These are phyloP conservation scores for Pluvianellus socialis DNA, from an alignment of 2,113 vertebrate genomes.

Conservation along the genomic window DNA sequence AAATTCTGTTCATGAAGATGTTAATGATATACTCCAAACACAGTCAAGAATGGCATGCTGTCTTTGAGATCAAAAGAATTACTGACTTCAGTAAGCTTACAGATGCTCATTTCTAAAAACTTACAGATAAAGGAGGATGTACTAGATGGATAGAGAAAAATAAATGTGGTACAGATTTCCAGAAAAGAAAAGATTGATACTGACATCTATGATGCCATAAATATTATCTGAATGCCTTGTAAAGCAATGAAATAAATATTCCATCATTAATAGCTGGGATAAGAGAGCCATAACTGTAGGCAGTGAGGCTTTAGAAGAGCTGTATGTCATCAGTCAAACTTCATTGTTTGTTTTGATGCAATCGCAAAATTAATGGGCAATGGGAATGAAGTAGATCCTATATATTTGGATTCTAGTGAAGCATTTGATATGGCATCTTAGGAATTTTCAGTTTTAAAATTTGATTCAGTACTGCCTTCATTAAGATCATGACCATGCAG, in stretches of 20 bases:
- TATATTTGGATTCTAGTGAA: constrained; percentile 7
- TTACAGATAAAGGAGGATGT: not conserved
- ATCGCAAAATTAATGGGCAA: constrained; percentile 33
- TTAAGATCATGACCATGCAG: not conserved
- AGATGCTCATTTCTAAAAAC: not conserved
- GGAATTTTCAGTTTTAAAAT: constrained; percentile 17
- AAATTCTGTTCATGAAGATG: not conserved
- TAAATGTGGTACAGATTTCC: not conserved
- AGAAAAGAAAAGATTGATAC: not conserved
- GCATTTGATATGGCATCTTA: not conserved
- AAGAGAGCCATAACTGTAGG: not conserved
- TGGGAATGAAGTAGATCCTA: not conserved
- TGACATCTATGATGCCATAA: not conserved
- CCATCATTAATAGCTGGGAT: not conserved
- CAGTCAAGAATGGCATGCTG: not conserved
- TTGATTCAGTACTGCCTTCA: not conserved
- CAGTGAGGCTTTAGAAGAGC: not conserved
- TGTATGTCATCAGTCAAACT: constrained; percentile 16
- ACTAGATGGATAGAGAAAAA: not conserved
- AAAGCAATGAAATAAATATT: constrained; percentile 27
- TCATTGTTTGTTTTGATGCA: constrained; percentile 31
- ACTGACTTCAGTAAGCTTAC: not conserved
- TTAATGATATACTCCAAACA: not conserved
- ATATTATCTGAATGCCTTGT: not conserved
- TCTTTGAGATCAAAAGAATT: not conserved